These are phyloP conservation scores for Caenorhabditis macrosperma DNA, from an alignment of 2,888 invertebrate genomes.

Conservation along the genomic window DNA sequence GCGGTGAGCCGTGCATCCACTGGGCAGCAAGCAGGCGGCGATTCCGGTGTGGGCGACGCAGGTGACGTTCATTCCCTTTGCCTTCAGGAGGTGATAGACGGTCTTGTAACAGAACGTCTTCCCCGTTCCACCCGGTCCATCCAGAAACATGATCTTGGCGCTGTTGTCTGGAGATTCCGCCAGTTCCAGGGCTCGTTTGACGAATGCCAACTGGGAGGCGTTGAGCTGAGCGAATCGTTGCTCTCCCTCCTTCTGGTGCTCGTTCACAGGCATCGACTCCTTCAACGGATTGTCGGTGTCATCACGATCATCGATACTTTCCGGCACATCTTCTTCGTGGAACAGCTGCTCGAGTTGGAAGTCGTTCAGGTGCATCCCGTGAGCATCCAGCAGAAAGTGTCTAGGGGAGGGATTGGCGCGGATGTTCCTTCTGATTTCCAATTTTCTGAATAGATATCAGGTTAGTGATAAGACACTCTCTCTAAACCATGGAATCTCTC, in stretches of 20 bases:
- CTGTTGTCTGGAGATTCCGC: background rate
- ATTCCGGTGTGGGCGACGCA: slow-evolving; percentile 42
- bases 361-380: background rate
- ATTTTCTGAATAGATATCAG: too few species aligned
- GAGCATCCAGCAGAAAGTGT: slow-evolving; percentile 1
- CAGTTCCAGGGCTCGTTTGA: slow-evolving; percentile 1
- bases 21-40: slow-evolving; percentile 5
- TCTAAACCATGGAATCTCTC: too few species aligned
- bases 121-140: slow-evolving; percentile 48
- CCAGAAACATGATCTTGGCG: slow-evolving; percentile 21
- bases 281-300: background rate
- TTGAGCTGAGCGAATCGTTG: background rate
- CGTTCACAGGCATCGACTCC: background rate
- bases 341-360: background rate
- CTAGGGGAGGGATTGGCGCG: too few species aligned
- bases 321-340: background rate
- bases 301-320: background rate
- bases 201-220: background rate
- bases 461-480: too few species aligned
- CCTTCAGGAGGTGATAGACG: slow-evolving; percentile 17
- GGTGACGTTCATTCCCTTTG: background rate
- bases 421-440: too few species aligned
- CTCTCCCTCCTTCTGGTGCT: background rate
- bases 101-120: slow-evolving; percentile 46
- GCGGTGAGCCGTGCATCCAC: slow-evolving; percentile 15